These are phyloP conservation scores for Artemia sp. DNA, from an alignment of 2,888 invertebrate genomes.

Conservation along the genomic window DNA sequence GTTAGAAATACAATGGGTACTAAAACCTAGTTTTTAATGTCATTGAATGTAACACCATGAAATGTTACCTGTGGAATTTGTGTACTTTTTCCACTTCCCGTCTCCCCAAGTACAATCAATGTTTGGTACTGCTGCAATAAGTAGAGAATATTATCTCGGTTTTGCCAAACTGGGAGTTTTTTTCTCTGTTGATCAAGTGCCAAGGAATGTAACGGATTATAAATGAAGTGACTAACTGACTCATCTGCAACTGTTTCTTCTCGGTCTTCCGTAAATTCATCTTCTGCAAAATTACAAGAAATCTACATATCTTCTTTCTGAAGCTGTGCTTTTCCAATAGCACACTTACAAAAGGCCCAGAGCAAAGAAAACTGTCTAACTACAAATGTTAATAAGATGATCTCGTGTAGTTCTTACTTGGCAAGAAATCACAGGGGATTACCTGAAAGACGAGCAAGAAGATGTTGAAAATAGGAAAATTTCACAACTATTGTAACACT, in stretches of 20 bases:
- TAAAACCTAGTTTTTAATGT: slow-evolving; percentile 18
- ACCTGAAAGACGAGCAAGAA: too few species aligned
- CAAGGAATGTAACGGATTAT: slow-evolving; percentile 65
- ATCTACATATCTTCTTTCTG: too few species aligned
- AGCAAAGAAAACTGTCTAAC: too few species aligned
- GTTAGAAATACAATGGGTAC: slow-evolving; percentile 18
- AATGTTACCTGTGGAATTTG: slow-evolving; percentile 72
- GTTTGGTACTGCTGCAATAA: slow-evolving; percentile 76
- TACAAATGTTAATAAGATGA: too few species aligned
- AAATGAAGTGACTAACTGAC: slow-evolving; percentile 48
- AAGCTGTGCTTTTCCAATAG: too few species aligned
- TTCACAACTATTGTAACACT: too few species aligned
- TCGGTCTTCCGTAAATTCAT: slow-evolving; percentile 29
- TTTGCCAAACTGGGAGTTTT: slow-evolving; percentile 67
- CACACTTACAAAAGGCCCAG: too few species aligned
- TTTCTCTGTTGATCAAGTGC: slow-evolving; percentile 68
- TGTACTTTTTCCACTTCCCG: slow-evolving; percentile 89
- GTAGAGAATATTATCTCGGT: slow-evolving; percentile 70
- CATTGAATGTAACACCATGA: too few species aligned
- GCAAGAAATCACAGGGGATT: too few species aligned
- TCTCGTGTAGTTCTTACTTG: too few species aligned
- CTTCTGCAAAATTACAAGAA: not conserved
- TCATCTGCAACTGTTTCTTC: slow-evolving; percentile 41
- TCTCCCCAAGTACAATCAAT: slow-evolving; percentile 75
- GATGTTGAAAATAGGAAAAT: too few species aligned